Conservation (phyloP, 1,140 invertebrate species). For the Tetragonula clypearis region DNA sequence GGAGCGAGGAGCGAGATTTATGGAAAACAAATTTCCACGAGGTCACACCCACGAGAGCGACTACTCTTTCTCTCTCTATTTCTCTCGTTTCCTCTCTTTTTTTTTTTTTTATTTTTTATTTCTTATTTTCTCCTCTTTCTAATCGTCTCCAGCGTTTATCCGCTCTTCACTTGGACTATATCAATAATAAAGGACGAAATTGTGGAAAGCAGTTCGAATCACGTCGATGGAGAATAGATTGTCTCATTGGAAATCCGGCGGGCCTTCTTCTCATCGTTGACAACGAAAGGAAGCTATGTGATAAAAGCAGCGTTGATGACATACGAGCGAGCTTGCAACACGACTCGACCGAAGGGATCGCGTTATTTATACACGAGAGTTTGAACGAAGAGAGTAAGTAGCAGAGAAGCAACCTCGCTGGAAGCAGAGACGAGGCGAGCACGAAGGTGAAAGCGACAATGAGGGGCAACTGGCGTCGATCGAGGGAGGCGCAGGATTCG, state of each 20-base stretch:
- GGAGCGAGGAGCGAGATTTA: slow-evolving; percentile 68
- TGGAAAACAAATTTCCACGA: slow-evolving; percentile 76
- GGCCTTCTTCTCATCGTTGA: neutral
- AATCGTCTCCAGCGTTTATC: slow-evolving; percentile 8
- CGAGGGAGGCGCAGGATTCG: slow-evolving; percentile 62
- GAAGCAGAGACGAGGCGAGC: neutral
- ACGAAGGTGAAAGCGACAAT: slow-evolving; percentile 23
- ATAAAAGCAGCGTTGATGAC: neutral
- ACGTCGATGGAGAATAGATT: neutral
- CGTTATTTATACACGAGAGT: slow-evolving; percentile 3
- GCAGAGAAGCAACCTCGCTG: neutral
- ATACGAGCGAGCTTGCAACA: slow-evolving; percentile 43
- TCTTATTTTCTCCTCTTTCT: slow-evolving; percentile 9
- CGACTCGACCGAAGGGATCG: slow-evolving; percentile 1
- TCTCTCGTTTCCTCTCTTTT: slow-evolving; percentile 37
- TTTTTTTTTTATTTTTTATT: slow-evolving; percentile 19
- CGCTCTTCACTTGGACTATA: slow-evolving; percentile 20
- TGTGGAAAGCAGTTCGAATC: neutral
- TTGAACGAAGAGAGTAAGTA: neutral
- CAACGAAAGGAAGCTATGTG: too few relatives aligned
- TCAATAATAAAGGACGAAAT: slow-evolving; percentile 27
- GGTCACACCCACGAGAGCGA: slow-evolving; percentile 70
- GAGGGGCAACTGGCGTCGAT: slow-evolving; percentile 34
- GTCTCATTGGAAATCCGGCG: slow-evolving; percentile 3
- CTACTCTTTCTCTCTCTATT: slow-evolving; percentile 59